Base-by-base conservation (phyloP, 2,888 invertebrate species). In the Limnephilus marmoratus region DNA sequence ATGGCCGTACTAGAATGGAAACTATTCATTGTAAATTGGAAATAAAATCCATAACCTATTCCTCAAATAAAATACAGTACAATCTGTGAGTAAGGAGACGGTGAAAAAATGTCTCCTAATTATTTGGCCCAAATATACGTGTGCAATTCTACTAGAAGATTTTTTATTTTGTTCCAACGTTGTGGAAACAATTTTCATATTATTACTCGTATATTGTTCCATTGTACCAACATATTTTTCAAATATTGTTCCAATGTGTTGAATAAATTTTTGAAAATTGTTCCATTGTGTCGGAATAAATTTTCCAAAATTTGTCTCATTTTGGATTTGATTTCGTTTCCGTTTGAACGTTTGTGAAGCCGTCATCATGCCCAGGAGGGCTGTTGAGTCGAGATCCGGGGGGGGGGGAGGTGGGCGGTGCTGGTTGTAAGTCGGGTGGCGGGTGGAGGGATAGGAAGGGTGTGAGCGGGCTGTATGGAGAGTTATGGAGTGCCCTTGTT, bases 401-500 rank as follows among this genome's bases (percentile, higher is more conserved):
- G 68, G 68, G 24, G 34, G 34, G 37, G 37, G 68, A 24, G 9
- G 31, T 31, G 34, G 82, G 34, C 82, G 4, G 34, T 13, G 68
- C 24, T 68, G 9, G 9, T 24, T n/a, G 86, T 29, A 45, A 86
- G 45, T 29, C 13, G 85, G 24, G 85, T 45, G 7, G 37, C 1
- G 45, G 41, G 29, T n/a, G 37, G 41, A 29, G 80, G 29, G 41
- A 45, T 34, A 45, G 53, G 85, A 15, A 37, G 85, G 18, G 45
- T 85, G n/a, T 4, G 24, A 24, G 68, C 0, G 24, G 24, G 85
- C 53, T 85, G 82, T 31, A 90, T 85, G 45, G 90, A 91, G 90
- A 91, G 90, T 91, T 91, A 91, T 91, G 90, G 90, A 85, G 90
- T 80, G 86, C 12, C 90, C 90, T 80, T 91, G 85, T 83, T 85